These are phyloP conservation scores for Gobiocypris rarus DNA, from an alignment of 2,113 vertebrate species.

Conservation along the genomic window DNA sequence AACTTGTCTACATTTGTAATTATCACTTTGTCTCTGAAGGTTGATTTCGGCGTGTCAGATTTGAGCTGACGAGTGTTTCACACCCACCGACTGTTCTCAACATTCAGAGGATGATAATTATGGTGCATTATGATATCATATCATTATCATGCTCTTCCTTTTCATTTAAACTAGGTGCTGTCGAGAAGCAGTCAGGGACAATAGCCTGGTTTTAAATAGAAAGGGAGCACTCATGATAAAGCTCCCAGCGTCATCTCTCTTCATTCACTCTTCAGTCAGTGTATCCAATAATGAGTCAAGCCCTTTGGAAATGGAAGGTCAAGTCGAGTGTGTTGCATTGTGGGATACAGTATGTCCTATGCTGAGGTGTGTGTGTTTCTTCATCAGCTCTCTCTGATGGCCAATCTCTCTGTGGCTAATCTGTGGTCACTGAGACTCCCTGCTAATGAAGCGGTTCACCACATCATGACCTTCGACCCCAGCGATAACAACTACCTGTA, in stretches of 20 bases:
- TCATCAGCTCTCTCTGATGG: constrained; percentile 84
- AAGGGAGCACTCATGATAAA: no score
- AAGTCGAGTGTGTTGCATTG: background rate
- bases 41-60: background rate
- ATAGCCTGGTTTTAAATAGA: background rate
- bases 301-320: background rate
- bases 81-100: background rate
- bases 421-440: constrained; percentile 83
- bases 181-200: background rate
- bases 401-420: constrained; percentile 81
- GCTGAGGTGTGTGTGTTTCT: no score
- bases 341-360: background rate
- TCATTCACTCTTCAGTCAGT: background rate
- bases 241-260: background rate
- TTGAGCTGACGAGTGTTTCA: constrained; percentile 4
- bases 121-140: background rate
- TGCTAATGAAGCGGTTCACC: constrained; percentile 87
- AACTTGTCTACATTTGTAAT: constrained; percentile 17
- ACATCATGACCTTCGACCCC: constrained; percentile 95
- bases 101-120: constrained; percentile 6
- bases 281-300: background rate
- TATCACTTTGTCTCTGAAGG: constrained; percentile 17
- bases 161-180: background rate
- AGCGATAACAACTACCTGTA: constrained; percentile 89
- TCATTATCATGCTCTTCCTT: background rate